Conservation (phyloP, 1,140 invertebrate species). For the Hycleus cichorii region DNA sequence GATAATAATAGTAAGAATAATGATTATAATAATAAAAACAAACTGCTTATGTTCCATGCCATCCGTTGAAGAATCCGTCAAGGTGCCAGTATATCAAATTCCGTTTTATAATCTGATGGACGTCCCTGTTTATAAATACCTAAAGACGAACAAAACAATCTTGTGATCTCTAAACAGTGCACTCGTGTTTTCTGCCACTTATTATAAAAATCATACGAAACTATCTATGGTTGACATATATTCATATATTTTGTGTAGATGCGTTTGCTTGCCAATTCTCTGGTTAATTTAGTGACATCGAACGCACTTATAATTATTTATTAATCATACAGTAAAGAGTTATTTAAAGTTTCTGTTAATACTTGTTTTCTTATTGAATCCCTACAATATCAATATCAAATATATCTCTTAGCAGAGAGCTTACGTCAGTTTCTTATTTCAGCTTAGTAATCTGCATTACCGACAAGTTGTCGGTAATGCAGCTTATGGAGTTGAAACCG, state of each 20-base stretch:
- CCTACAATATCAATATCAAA: not conserved
- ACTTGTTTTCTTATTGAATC: conserved; percentile 4
- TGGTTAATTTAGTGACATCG: conserved; percentile 40
- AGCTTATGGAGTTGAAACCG: too few species aligned
- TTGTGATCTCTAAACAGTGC: conserved; percentile 31
- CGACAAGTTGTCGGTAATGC: too few species aligned
- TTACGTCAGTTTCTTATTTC: too few species aligned
- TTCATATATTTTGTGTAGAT: conserved; percentile 40
- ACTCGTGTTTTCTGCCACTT: conserved; percentile 28
- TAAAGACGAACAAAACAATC: conserved; percentile 20
- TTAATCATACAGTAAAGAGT: conserved; percentile 28
- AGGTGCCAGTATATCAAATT: conserved; percentile 6
- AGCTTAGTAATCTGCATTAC: too few species aligned
- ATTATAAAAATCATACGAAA: conserved; percentile 23
- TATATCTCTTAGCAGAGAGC: not conserved
- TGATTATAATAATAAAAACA: conserved; percentile 23
- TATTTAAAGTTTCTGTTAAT: conserved; percentile 36
- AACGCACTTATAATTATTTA: conserved; percentile 36
- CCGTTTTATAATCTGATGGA: conserved; percentile 11
- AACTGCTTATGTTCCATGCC: conserved; percentile 38
- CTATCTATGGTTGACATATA: conserved; percentile 31
- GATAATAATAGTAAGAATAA: too few species aligned
- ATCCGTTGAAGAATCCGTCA: conserved; percentile 25
- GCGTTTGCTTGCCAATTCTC: conserved; percentile 38
- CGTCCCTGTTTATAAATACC: conserved; percentile 25